A percentile compares a stretch with the other conserved stretches of the same genome.
phyloP scores from a whole-genome alignment of 1,140 invertebrate genomes.

The Euglossa dilemma region DNA sequence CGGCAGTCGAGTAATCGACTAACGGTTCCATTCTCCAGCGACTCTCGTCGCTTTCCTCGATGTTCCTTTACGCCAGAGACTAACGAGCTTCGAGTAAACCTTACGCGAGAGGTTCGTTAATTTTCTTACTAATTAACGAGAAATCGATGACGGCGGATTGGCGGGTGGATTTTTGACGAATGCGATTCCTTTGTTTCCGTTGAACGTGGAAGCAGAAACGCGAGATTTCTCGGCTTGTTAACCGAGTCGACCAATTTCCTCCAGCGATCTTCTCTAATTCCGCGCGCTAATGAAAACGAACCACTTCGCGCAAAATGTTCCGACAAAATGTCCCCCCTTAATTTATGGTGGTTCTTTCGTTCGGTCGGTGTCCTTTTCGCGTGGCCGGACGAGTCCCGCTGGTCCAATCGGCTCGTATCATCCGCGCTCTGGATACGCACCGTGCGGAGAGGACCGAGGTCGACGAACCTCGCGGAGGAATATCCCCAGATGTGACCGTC shows the following conservation, averaged over 20 bases:
- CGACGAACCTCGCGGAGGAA: too few relatives aligned
- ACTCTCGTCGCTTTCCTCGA: conserved; percentile 36
- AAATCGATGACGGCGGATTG: background rate
- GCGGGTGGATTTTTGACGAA: conserved; percentile 35
- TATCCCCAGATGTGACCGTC: background rate
- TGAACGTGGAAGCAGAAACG: conserved; percentile 1
- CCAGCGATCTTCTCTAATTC: too few relatives aligned
- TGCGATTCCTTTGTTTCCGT: conserved; percentile 33
- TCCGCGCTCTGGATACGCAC: background rate
- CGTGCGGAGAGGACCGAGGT: background rate
- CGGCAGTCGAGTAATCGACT: background rate
- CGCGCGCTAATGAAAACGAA: conserved; percentile 25
- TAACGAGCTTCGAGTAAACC: conserved; percentile 47
- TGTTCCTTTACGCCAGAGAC: conserved; percentile 24
- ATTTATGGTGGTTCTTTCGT: background rate
- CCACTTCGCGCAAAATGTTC: too few relatives aligned
- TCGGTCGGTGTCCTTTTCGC: background rate
- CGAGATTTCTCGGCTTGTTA: conserved; percentile 44
- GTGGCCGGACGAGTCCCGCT: background rate
- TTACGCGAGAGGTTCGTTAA: conserved; percentile 34
- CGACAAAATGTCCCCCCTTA: background rate
- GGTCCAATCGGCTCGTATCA: background rate
- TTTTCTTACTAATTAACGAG: conserved; percentile 57
- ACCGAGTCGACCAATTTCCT: too few relatives aligned
- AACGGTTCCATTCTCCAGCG: background rate